Evolutionary conservation across 2,113 vertebrate species (phyloP).

Genomic region (Callipepla squamata): DNA sequence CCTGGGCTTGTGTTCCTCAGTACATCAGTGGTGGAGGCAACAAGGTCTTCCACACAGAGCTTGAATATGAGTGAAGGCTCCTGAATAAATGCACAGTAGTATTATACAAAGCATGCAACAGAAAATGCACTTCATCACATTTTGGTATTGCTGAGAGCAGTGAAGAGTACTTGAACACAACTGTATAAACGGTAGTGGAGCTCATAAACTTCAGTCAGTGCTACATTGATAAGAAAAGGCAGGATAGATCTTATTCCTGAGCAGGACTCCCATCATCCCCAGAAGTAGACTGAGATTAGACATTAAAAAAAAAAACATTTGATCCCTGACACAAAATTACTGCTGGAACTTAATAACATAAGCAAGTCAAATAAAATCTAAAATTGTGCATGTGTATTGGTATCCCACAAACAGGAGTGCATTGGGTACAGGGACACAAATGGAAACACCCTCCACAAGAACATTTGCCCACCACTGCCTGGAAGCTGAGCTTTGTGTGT

Average conservation of each 20-base stretch:
- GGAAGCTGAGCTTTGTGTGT: background rate
- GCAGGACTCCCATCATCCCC: background rate
- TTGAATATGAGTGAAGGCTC: rapidly evolving
- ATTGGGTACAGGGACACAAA: rapidly evolving
- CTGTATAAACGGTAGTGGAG: background rate
- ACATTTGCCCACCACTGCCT: background rate
- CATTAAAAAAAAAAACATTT: background rate
- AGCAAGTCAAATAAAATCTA: background rate
- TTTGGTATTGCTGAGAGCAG: rapidly evolving
- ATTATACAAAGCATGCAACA: rapidly evolving
- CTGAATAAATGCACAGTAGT: background rate
- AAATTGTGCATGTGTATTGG: background rate
- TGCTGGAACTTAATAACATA: background rate
- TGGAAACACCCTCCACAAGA: background rate
- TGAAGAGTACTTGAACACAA: background rate
- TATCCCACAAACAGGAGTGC: rapidly evolving
- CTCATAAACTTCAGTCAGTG: background rate
- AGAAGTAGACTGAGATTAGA: background rate
- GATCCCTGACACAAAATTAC: background rate
- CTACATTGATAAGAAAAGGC: background rate
- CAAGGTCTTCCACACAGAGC: background rate
- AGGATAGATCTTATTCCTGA: background rate
- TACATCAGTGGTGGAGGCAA: background rate
- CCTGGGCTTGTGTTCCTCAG: background rate
- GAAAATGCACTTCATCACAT: background rate